Base-by-base conservation (phyloP, 2,888 invertebrate species). In the Chironomus riparius region DNA sequence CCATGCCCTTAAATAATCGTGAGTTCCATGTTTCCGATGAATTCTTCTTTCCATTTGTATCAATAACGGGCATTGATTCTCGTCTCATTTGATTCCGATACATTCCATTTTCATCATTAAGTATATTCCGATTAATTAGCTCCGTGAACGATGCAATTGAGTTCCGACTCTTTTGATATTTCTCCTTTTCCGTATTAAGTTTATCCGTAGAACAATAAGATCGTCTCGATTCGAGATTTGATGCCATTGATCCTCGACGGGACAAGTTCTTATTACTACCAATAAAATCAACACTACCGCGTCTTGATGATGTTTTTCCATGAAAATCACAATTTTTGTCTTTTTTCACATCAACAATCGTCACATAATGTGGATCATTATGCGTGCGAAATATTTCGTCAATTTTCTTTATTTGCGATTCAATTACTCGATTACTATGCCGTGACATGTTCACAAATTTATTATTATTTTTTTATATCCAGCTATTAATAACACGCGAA, bases 271-370 rank as follows among this genome's bases (percentile, higher is more conserved):
- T 48, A 2, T 86, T 86, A 15, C 56, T 10, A 38, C 7, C 38
- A 86, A 80, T 2, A n/a, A n/a, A n/a, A 84, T 74, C 74, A 21
- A 48, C 18, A 68, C 48, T 68, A 13, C 68, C 65, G n/a, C 74
- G 74, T 68, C 68, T 15, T 2, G 71, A 7, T 18, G 47, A 18
- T 7, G 50, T 47, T 12, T 47, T 12, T 15, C 87, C 87, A 79
- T 88, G 88, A n/a, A 88, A 86, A 78, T 88, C 87, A 80, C 88
- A 88, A 77, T 87, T 86, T 74, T 82, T 80, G 79, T 85, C 85
- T 47, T 83, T 81, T 78, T 85, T 84, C 10, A 83, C 82, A 78
- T 87, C 87, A 22, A 87, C 82, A 78, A 73, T 15, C 13, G 22
- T 68, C 10, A 74, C 38, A 50, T 50, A 28, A 28, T 47, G 69